These are phyloP conservation scores for Petroica traversi DNA, from an alignment of 2,113 vertebrate genomes.

Conservation along the genomic window DNA sequence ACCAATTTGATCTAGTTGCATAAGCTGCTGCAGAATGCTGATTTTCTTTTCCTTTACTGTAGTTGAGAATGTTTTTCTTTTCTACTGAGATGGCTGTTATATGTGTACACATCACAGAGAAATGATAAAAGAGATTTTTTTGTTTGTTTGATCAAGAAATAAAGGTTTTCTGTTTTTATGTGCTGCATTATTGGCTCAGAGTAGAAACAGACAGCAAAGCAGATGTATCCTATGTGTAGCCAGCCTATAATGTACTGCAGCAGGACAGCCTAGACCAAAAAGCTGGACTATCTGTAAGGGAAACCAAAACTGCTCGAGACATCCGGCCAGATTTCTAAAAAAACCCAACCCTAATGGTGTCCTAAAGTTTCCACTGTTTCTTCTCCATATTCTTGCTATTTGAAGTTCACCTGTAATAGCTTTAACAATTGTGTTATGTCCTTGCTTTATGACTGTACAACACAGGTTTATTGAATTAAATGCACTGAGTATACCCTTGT, in stretches of 20 bases:
- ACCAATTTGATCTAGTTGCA: background rate
- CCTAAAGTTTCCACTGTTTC: background rate
- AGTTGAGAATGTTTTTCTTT: background rate
- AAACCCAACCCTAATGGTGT: background rate
- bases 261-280: background rate
- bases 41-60: constrained; percentile 19
- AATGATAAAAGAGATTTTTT: background rate
- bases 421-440: background rate
- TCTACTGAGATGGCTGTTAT: background rate
- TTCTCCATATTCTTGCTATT: background rate
- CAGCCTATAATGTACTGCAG: background rate
- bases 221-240: background rate
- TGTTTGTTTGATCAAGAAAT: background rate
- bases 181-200: background rate
- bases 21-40: background rate
- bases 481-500: background rate
- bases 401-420: background rate
- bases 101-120: background rate
- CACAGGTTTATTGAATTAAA: background rate
- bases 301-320: background rate
- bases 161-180: background rate
- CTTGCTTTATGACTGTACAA: background rate
- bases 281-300: background rate
- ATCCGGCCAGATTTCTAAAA: background rate
- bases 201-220: background rate